phyloP scores from a whole-genome alignment of 2,888 invertebrate species.

The Melieria crassipennis region DNA sequence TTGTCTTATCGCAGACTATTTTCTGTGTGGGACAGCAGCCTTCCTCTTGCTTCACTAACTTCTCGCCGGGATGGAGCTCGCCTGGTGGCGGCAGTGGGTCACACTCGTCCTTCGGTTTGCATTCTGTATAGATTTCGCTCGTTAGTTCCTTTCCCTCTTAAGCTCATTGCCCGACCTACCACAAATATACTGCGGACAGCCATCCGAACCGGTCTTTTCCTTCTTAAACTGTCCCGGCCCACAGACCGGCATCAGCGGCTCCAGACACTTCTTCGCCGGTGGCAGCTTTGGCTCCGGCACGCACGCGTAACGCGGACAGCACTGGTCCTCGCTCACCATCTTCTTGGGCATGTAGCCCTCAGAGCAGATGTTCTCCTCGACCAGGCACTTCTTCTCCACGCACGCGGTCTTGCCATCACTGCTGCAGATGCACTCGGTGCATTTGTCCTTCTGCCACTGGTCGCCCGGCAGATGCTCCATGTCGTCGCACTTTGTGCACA shows the following conservation, averaged over 20 bases:
- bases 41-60: slow-evolving; percentile 68
- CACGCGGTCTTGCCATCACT: slow-evolving; percentile 71
- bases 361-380: slow-evolving; percentile 70
- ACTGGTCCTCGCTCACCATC: slow-evolving; percentile 69
- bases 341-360: slow-evolving; percentile 70
- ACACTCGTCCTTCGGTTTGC: slow-evolving; percentile 78
- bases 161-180: slow-evolving; percentile 65
- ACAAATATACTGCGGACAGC: slow-evolving; percentile 80
- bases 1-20: slow-evolving; percentile 71
- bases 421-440: slow-evolving; percentile 78
- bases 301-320: slow-evolving; percentile 78
- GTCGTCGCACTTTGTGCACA: slow-evolving; percentile 80
- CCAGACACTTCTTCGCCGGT: slow-evolving; percentile 69
- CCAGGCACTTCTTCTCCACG: slow-evolving; percentile 71
- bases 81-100: slow-evolving; percentile 66
- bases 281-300: slow-evolving; percentile 69
- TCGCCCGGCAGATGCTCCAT: slow-evolving; percentile 75
- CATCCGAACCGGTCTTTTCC: slow-evolving; percentile 71
- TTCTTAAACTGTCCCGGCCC: slow-evolving; percentile 78
- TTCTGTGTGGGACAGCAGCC: slow-evolving; percentile 78
- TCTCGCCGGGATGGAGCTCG: slow-evolving; percentile 73
- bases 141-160: neutral
- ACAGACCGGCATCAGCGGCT: slow-evolving; percentile 76
- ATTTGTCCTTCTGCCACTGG: slow-evolving; percentile 74
- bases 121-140: slow-evolving; percentile 68